phyloP scores from a whole-genome alignment of 2,113 vertebrate genomes.

The Hippocampus guttulatus region DNA sequence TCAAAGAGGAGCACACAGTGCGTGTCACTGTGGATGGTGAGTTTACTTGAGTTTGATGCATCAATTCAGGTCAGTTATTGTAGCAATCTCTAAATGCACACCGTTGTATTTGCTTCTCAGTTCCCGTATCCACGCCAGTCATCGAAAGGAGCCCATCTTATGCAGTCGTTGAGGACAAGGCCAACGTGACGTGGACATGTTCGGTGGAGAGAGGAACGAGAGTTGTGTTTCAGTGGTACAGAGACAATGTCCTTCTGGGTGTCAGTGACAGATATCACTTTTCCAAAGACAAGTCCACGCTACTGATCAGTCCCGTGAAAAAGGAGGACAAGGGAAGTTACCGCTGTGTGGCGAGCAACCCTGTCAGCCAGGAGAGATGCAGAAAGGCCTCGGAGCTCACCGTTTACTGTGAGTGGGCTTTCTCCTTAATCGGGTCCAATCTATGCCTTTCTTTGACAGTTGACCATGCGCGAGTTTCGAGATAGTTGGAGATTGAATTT shows the following conservation, averaged over 20 bases:
- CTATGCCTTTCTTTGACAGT: too few species aligned
- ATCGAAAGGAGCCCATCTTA: conserved; percentile 55
- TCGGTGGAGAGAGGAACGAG: conserved; percentile 66
- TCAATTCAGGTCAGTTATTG: background rate
- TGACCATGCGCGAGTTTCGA: too few species aligned
- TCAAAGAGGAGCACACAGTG: conserved; percentile 54
- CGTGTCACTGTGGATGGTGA: conserved; percentile 70
- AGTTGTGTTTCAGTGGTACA: conserved; percentile 68
- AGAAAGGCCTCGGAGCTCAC: conserved; percentile 58
- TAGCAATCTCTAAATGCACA: background rate
- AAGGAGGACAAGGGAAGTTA: conserved; percentile 74
- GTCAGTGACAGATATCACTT: conserved; percentile 55
- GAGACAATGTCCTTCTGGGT: conserved; percentile 40
- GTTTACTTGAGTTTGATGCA: conserved; percentile 16
- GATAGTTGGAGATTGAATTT: too few species aligned
- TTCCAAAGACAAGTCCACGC: conserved; percentile 46
- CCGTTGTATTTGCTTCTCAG: conserved; percentile 26
- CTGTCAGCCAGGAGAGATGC: conserved; percentile 44
- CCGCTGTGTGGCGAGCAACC: conserved; percentile 64
- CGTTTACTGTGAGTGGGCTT: conserved; percentile 72
- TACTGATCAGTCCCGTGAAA: conserved; percentile 67
- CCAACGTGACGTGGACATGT: conserved; percentile 71
- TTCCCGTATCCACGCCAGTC: conserved; percentile 66
- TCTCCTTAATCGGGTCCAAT: background rate
- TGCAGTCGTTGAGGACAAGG: conserved; percentile 68